Evolutionary conservation across 2,797 vertebrate genomes (phyloP), one percentile per base, ranked within the genome.

Genomic region (Varecia variegata): DNA sequence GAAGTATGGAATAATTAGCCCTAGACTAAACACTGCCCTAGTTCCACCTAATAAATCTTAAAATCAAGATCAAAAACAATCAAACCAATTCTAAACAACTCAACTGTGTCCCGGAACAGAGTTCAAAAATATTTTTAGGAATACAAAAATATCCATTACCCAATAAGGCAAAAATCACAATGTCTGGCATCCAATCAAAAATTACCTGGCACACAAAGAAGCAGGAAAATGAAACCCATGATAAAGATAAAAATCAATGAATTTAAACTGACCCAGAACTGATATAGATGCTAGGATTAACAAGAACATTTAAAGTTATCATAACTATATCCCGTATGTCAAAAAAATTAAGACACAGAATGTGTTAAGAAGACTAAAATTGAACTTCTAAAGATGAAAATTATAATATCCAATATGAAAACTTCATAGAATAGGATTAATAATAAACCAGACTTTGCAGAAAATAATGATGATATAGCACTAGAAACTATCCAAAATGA

Each of bases 51-150:
- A 77, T 7, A 71, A 77, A 68, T 68, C 35, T 80, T 54, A 52
- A 88, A 93, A 76, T 70, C 50, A 83, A 91, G 82, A 82, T 47
- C 54, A 35, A 52, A 96, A 83, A 45, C 60, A 87, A 87, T 73
- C 8, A 73, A 88, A 84, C 1, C 50, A 13, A 68, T 90, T 82
- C 82, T 56, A 83, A 92, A 45, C 88, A 95, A 67, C 9, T 88
- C 84, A 94, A 80, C 70, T 92, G 13, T 79, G 65, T 73, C 60
- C 43, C 70, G 82, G 25, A 91, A 94, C 15, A 93, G 32, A 90
- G 32, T 82, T 96, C 4, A 90, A 95, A 85, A 94, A 94, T 92
- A 65, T 71, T 92, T 92, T 88, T 68, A 94, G 40, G 11, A 86
- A 86, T 88, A 74, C 38, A 93, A 94, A 80, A 60, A 94, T 82